Percentiles rank a stretch among this genome's conserved stretches.
phyloP scores from a whole-genome alignment of 2,113 vertebrate species.

The Pipa parva region DNA sequence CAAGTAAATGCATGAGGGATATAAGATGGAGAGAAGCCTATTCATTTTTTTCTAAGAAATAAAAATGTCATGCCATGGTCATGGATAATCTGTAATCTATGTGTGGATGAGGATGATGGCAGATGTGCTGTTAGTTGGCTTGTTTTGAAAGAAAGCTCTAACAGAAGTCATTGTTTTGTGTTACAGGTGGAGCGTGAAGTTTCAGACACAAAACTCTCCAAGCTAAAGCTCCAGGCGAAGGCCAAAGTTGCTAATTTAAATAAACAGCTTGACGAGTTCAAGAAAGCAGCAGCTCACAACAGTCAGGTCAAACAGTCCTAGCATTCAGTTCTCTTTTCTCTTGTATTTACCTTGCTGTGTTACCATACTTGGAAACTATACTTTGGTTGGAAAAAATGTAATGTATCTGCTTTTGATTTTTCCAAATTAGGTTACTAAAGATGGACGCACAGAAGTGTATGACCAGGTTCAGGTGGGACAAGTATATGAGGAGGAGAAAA shows the following conservation, averaged over 20 bases:
- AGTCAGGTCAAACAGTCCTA: background rate
- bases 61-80: too few relatives aligned
- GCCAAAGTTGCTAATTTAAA: conserved; percentile 79
- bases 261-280: conserved; percentile 81
- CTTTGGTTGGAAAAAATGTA: too few relatives aligned
- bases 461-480: conserved; percentile 13
- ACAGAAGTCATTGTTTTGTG: background rate
- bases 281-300: conserved; percentile 54
- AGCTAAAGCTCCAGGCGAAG: conserved; percentile 90
- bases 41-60: too few relatives aligned
- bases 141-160: background rate
- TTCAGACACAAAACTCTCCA: conserved; percentile 78
- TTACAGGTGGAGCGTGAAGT: conserved; percentile 78
- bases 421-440: background rate
- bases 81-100: too few relatives aligned
- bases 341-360: too few relatives aligned
- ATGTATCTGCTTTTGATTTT: too few relatives aligned
- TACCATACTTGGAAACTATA: too few relatives aligned
- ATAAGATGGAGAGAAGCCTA: too few relatives aligned
- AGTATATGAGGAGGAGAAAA: conserved; percentile 23
- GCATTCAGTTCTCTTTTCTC: too few relatives aligned
- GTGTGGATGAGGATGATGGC: too few relatives aligned
- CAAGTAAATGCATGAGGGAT: too few relatives aligned
- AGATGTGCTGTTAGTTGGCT: background rate
- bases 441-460: background rate